Conservation (phyloP, 2,888 invertebrate genomes). For the Copidosoma aretas region DNA sequence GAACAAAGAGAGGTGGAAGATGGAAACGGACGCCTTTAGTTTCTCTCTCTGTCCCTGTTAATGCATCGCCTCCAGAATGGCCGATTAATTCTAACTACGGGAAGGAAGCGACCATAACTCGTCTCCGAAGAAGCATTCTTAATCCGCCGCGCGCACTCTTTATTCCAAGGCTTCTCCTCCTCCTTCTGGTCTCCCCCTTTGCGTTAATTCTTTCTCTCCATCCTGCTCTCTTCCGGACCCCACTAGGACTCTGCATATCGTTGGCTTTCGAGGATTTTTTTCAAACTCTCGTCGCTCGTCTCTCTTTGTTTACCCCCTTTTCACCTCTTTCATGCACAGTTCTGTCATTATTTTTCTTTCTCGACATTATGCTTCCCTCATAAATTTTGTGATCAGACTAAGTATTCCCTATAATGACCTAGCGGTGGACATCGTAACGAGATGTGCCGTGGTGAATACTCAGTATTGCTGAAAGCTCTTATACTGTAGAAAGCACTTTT, state of each 20-base stretch:
- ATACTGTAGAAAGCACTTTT: no score
- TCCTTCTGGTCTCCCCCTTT: constrained; percentile 33
- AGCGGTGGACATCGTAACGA: not conserved
- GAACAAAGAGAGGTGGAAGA: constrained; percentile 5
- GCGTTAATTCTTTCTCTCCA: constrained; percentile 23
- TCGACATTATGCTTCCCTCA: constrained; percentile 17
- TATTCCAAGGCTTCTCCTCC: constrained; percentile 52
- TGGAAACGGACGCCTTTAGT: constrained; percentile 42
- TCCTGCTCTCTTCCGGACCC: constrained; percentile 21
- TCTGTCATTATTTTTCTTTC: constrained; percentile 34
- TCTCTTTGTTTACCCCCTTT: no score
- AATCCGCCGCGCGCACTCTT: constrained; percentile 60
- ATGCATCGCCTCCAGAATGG: constrained; percentile 60
- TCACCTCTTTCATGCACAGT: constrained; percentile 10
- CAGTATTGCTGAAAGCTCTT: constrained; percentile 1
- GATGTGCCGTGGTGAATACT: constrained; percentile 8
- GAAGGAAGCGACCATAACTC: constrained; percentile 62
- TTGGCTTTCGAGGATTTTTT: constrained; percentile 25
- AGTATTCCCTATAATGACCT: constrained; percentile 13
- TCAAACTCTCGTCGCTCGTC: constrained; percentile 37
- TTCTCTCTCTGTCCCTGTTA: constrained; percentile 51
- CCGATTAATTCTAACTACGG: constrained; percentile 62
- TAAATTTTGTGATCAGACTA: constrained; percentile 32
- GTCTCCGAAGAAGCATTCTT: constrained; percentile 62
- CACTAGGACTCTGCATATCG: constrained; percentile 18